A percentile compares a stretch with the other conserved stretches of the same genome.
These are phyloP conservation scores for Drosophila barbarae DNA, from an alignment of 2,888 invertebrate species.

Conservation along the genomic window DNA sequence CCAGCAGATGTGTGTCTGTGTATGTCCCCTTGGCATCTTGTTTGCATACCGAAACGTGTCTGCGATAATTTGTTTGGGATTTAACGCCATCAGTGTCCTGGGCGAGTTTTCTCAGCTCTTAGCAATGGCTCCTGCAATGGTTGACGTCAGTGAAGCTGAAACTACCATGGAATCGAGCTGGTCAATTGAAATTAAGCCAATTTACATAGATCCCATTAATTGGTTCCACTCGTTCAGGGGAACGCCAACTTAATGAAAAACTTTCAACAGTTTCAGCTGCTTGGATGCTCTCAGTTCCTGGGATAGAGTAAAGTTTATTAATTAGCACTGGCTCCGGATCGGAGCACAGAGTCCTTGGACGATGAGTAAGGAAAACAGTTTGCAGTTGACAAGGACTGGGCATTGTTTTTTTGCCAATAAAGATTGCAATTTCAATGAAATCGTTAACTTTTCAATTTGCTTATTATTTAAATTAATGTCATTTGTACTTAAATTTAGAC, in stretches of 20 bases:
- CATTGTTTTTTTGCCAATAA: not conserved
- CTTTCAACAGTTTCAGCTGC: conserved; percentile 12
- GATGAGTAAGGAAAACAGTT: conserved; percentile 1
- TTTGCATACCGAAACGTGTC: conserved; percentile 56
- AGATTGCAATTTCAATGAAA: not conserved
- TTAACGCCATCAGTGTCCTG: conserved; percentile 30
- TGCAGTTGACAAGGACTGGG: not conserved
- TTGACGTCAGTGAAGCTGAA: conserved; percentile 35
- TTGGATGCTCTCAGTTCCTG: not conserved
- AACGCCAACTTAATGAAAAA: conserved; percentile 17
- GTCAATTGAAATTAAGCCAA: conserved; percentile 52
- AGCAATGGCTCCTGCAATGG: not conserved
- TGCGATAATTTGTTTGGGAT: conserved; percentile 57
- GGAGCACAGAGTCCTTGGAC: conserved; percentile 2
- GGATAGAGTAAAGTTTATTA: conserved; percentile 37
- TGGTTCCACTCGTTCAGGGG: conserved; percentile 36
- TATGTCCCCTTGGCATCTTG: conserved; percentile 16
- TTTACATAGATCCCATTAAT: conserved; percentile 45
- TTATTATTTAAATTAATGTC: not conserved
- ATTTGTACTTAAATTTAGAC: not conserved
- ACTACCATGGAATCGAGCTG: conserved; percentile 24
- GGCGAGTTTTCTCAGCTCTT: not conserved
- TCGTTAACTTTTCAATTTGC: not conserved
- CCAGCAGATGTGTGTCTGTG: conserved; percentile 9
- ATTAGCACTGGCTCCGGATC: conserved; percentile 26